Percentiles rank a stretch among this genome's conserved stretches.
phyloP scores from a whole-genome alignment of 2,797 vertebrate species.

The Heterohyrax brucei region DNA sequence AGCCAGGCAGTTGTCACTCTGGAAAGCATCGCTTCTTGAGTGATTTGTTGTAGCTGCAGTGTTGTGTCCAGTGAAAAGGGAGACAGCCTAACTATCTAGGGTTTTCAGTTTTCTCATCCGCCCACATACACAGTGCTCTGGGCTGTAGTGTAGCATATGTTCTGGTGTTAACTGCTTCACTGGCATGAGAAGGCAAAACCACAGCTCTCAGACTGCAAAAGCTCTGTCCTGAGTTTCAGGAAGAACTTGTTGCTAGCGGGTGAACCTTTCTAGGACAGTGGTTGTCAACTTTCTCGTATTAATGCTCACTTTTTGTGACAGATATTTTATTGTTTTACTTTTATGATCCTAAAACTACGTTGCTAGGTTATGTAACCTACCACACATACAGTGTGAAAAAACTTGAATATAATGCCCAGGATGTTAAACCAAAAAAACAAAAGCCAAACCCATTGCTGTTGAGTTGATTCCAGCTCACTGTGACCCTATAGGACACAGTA shows the following conservation, averaged over 20 bases:
- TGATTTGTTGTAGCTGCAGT: no score
- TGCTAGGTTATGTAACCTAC: neutral
- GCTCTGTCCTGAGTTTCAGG: neutral
- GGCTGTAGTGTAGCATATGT: rapidly evolving
- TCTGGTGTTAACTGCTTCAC: neutral
- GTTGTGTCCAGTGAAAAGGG: neutral
- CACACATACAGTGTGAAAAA: neutral
- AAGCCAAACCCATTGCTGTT: no score
- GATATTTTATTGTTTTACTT: neutral
- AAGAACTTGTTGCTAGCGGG: neutral
- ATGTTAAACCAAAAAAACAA: neutral
- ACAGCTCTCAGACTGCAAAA: neutral
- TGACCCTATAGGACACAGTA: no score
- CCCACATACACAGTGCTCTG: neutral
- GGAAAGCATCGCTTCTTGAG: neutral
- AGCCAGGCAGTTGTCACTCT: neutral
- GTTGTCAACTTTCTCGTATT: neutral
- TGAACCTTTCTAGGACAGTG: neutral
- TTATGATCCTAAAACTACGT: conserved; percentile 12
- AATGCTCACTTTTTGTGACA: neutral
- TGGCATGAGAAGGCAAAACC: neutral
- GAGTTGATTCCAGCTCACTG: no score
- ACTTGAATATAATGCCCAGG: neutral
- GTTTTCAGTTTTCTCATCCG: neutral
- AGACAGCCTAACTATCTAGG: neutral